Evolutionary conservation across 1,140 invertebrate genomes (phyloP), one percentile per base, ranked within the genome.

Genomic region (Steinernema khuongi): DNA sequence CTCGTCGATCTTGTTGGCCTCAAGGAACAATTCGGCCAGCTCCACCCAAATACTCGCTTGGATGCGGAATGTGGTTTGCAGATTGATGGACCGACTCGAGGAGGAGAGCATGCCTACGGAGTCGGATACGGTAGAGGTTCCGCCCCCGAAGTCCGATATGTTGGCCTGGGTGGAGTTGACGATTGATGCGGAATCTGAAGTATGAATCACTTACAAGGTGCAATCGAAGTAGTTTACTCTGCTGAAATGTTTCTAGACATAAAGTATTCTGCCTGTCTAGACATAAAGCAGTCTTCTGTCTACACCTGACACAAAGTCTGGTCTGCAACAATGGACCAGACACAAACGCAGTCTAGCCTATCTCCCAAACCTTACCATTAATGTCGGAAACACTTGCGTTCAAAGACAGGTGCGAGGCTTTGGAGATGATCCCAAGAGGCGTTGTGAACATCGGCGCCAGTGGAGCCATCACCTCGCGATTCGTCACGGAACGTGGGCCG

Each of bases 31-130:
- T 44, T 84, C 83, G 1, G 83, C 84, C 18, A 84, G 70, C 66
- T 83, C 81, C 33, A 84, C 77, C 83, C 83, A 84, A 26, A 84
- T 82, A 31, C 84, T 81, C 1, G 83, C 81, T 73, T 85, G 31
- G 28, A 83, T 33, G 17, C 32, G 33, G 36, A 60, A 60, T 26
- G 50, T 60, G 7, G 11, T 60, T 26, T 60, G 50, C 50, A 60
- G 19, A 22, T 4, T 17, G 50, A 17, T 17, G 2, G 80, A 71
- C n/a, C 67, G 69, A 66, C 76, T 81, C 11, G 77, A 80, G 31
- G 74, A 78, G 11, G 80, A 77, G 0, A 73, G 28, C 19, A 81
- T 75, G 4, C 80, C 75, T 29, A 81, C 18, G n/a, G 78, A 80
- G 22, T 82, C 80, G 2, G 80, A 81, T n/a, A 79, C 60, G 28